Conservation (phyloP, 2,113 vertebrate genomes). For the Clarias magur region DNA sequence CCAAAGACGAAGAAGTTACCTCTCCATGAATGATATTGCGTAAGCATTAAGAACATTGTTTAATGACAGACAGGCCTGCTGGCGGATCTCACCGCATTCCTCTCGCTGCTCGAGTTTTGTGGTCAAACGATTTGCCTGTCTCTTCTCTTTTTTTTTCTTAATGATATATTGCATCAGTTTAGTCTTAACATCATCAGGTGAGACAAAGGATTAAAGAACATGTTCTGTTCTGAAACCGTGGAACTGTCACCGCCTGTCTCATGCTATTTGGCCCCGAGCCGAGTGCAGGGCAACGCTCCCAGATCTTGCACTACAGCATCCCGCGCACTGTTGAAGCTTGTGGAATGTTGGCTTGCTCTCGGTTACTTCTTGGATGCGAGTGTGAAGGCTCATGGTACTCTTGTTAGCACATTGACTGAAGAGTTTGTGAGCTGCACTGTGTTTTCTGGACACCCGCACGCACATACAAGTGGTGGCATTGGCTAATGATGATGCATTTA, state of each 20-base stretch:
- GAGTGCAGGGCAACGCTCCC: neutral
- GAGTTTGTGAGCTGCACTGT: neutral
- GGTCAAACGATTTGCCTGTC: neutral
- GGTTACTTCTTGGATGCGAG: neutral
- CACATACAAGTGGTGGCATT: constrained; percentile 5
- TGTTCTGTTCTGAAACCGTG: constrained; percentile 15
- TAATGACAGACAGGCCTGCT: neutral
- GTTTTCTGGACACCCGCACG: constrained; percentile 1
- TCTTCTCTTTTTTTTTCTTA: neutral
- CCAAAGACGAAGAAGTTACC: neutral
- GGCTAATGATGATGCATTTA: neutral
- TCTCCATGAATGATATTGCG: neutral
- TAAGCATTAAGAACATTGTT: neutral
- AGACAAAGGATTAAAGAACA: neutral
- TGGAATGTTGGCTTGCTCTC: constrained; percentile 4
- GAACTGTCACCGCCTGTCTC: constrained; percentile 21
- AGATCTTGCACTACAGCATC: neutral
- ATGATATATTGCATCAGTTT: constrained; percentile 2
- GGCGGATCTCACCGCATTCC: neutral
- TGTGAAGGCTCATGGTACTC: neutral
- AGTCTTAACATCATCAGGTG: neutral
- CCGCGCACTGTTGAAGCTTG: neutral
- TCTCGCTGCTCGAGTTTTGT: neutral
- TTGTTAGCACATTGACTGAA: neutral
- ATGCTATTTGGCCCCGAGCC: neutral